Base-by-base conservation (phyloP, 2,113 vertebrate genomes). In the Hassar affinis region DNA sequence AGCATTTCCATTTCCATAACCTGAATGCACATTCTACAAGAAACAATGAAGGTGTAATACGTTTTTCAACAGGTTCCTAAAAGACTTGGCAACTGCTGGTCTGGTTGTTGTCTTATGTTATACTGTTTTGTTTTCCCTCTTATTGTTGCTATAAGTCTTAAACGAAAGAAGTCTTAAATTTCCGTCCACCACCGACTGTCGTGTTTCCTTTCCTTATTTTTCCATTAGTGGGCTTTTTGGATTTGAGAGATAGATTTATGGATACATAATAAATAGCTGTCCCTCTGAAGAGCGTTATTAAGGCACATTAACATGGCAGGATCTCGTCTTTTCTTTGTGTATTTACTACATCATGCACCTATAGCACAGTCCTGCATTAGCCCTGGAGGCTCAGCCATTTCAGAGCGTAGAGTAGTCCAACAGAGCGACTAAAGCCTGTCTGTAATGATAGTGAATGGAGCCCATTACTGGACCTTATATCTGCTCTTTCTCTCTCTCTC, bases 391-490 rank as follows among this genome's bases (percentile, higher is more conserved):
- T 57, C 35, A 74, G 27, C 20, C 20, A 80, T 71, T 83, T 75
- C n/a, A 1, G 20, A 27, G 45, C 10, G 42, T 9, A 62, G 27
- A 61, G 54, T 75, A 12, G 54, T 82, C 56, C 18, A 35, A 42
- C 42, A 74, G 25, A 49, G 51, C 17, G 30, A 77, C 15, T 38
- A 25, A 47, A 12, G 6, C 30, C 49, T 33, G 18, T 38, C 57
- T 78, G 54, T 74, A 59, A 82, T 57, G 54, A 71, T 6, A 82
- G 27, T 61, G 64, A 82, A 74, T 72, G 10, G 80, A 69, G 64
- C 25, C 49, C 52, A 78, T 78, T 59, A 78, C 33, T 59, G 51
- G 51, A 35, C 52, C 35, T 79, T 15, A 17, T 68, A 66, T 81
- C 27, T 49, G 49, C 57, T 75, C 18, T 82, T 54, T 62, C 25